phyloP scores from a whole-genome alignment of 2,797 vertebrate genomes.

The Gambelia wislizenii region DNA sequence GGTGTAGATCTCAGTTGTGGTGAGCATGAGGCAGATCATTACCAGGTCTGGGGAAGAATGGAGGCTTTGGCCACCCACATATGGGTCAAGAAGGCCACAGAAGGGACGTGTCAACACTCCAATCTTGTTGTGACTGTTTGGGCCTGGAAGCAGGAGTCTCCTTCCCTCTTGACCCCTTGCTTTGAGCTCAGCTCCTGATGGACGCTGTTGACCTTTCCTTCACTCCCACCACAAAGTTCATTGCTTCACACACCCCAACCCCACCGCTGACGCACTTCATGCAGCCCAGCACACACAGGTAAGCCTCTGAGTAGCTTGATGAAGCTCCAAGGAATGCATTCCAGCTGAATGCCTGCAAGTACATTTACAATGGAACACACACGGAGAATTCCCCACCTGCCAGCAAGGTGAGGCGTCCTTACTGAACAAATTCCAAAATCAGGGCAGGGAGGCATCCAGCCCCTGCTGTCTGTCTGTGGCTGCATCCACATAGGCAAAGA shows the following conservation, averaged over 20 bases:
- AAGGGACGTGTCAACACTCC: not conserved
- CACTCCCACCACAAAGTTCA: not conserved
- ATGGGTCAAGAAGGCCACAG: slow-evolving; percentile 2
- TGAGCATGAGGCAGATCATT: not conserved
- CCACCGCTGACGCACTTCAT: not conserved
- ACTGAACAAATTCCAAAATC: not conserved
- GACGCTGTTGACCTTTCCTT: slow-evolving; percentile 14
- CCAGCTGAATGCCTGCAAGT: slow-evolving; percentile 7
- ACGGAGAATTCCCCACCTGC: slow-evolving; percentile 12
- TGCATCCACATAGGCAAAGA: not conserved
- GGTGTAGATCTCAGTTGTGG: not conserved
- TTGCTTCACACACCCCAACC: slow-evolving; percentile 8
- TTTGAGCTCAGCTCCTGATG: not conserved
- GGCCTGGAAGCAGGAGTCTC: not conserved
- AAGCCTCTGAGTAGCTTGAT: slow-evolving; percentile 8
- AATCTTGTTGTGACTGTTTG: not conserved
- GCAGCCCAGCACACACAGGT: not conserved
- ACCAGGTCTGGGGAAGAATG: too few species aligned
- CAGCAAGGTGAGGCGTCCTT: not conserved
- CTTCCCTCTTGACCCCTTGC: not conserved
- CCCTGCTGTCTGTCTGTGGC: not conserved
- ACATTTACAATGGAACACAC: slow-evolving; percentile 21
- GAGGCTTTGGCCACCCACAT: slow-evolving; percentile 21
- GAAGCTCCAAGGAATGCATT: not conserved
- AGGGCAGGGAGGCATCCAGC: not conserved